Base-by-base conservation (phyloP, 2,888 invertebrate genomes). In the Cosmopolites sordidus region DNA sequence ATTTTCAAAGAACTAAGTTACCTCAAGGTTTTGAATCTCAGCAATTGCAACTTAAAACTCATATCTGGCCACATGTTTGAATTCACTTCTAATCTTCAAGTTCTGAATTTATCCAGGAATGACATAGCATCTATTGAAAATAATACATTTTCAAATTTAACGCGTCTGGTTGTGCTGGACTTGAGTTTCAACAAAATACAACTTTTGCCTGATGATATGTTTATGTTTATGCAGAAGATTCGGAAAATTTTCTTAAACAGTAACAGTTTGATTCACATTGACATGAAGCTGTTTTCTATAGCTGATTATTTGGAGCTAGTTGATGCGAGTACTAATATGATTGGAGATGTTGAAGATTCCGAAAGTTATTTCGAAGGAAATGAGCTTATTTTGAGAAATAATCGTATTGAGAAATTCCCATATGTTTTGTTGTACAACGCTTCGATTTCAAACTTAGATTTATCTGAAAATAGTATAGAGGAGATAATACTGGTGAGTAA, bases 71-170 rank as follows among this genome's bases (percentile, higher is more conserved):
- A 38, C 12, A 41, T 54, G 5, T 17, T 49, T 38, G n/a, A 22
- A 16, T 17, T 14, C 4, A 41, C 29, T 11, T 5, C 18, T 16
- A 15, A 46, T 8, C n/a, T 54, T 22, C 16, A 41, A 14, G 22
- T 43, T 12, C n/a, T 54, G 16, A 50, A 54, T 43, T 2, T 54
- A 15, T 50, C 50, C 6, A 38, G 38, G 29, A 54, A 54, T 33
- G 6, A 3, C 1, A 51, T 55, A 15, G 11, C 4, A 2, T 9
- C 29, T n/a, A 16, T 55, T 8, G 43, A 55, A 12, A 22, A 40
- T 8, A 40, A 55, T 16, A 16, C 48, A 17, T 51, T 55, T 44
- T 4, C 4, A 2, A 43, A 50, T 27, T 16, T 50, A n/a, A 16
- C 39, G 2, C 11, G 18, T 15, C 17, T 51, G 18, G 41, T 12